Evolutionary conservation across 2,797 vertebrate species (phyloP), one percentile per base, ranked within the genome.

Genomic region (Coendou prehensilis): DNA sequence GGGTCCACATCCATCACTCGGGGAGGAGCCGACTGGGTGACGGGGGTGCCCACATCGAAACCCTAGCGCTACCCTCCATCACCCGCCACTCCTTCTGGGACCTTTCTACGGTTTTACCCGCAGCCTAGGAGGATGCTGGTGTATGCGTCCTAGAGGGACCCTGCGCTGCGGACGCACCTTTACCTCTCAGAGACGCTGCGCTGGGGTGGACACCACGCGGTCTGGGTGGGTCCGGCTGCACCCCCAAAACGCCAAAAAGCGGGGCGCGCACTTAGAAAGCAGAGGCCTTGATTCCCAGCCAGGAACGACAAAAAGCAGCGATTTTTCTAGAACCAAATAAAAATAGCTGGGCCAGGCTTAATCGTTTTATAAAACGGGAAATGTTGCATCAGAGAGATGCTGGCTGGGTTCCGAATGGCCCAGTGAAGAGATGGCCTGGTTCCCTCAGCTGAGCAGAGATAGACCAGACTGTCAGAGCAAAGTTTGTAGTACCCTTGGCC

Each of bases 321-420:
- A 52, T 61, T 95, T 96, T 97, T 95, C 37, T 73, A 81, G 75
- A 22, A 86, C 56, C 63, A 93, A 93, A 87, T 91, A 93, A 93
- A 96, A 95, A 96, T 37, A 96, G 75, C 83, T 47, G 57, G 69
- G 59, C 59, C 64, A 18, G 78, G 33, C 71, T 92, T 91, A 91
- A 91, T 90, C 67, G 33, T 95, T 97, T 94, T 85, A 45, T 89
- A 59, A 64, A 33, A 33, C 76, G 78, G 67, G 54, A 83, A 78
- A 50, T 28, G 45, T 22, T 94, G 56, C 85, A 37, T 56, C 76
- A n/a, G 50, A 91, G 50, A 84, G 64, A 64, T 54, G 52, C 71
- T 79, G 23, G 20, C 80, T 50, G 59, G 33, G 47, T 92, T 95
- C 67, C 26, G 6, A 75, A 3, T 37, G 50, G 20, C 85, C 71